Evolutionary conservation across 1,140 invertebrate genomes (phyloP).

Genomic region (Trissolcus basalis): DNA sequence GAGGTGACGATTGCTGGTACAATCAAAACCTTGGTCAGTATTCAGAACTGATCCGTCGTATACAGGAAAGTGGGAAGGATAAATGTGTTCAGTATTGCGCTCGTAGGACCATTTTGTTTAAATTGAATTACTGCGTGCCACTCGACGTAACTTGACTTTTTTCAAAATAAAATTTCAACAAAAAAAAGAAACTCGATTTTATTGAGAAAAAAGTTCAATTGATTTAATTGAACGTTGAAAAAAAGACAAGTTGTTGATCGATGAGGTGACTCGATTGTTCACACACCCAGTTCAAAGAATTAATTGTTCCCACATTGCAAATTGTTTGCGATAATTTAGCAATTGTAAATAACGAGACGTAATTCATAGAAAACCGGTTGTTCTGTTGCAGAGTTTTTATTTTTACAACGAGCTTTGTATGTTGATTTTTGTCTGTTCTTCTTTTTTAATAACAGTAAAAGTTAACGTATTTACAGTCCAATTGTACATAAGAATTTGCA

Average conservation of each 20-base stretch:
- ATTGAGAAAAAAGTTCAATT: no score
- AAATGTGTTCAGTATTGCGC: slow-evolving; percentile 37
- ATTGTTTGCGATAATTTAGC: background rate
- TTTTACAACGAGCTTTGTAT: no score
- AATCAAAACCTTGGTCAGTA: slow-evolving; percentile 57
- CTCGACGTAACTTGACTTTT: slow-evolving; percentile 8
- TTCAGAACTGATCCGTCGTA: slow-evolving; percentile 22
- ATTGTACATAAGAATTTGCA: no score
- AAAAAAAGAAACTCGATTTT: no score
- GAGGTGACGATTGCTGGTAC: slow-evolving; percentile 66
- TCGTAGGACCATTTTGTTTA: slow-evolving; percentile 16
- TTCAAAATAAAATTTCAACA: no score
- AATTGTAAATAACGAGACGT: slow-evolving; percentile 7
- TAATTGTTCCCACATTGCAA: slow-evolving; percentile 7
- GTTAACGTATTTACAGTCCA: no score
- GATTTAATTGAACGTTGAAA: no score
- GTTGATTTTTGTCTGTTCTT: no score
- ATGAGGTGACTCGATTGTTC: no score
- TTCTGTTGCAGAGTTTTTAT: background rate
- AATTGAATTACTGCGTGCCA: slow-evolving; percentile 16
- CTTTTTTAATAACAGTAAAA: no score
- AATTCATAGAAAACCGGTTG: background rate
- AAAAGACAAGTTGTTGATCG: no score
- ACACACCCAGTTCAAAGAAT: no score
- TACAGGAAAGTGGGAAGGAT: slow-evolving; percentile 5